These are phyloP conservation scores for Scaptomyza flava DNA, from an alignment of 2,888 invertebrate species.

Conservation along the genomic window DNA sequence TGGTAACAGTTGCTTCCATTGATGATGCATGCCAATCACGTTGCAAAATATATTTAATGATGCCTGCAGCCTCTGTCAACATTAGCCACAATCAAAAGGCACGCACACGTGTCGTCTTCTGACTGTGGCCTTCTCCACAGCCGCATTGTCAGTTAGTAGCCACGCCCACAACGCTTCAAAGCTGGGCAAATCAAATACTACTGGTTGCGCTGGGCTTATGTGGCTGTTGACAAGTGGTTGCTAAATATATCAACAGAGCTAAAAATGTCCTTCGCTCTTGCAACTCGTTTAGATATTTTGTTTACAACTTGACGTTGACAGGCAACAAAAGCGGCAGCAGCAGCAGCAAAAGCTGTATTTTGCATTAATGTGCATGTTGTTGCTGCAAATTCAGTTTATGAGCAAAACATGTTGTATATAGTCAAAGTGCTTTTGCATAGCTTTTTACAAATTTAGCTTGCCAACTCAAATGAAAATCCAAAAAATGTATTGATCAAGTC, in stretches of 20 bases:
- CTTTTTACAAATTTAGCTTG: not conserved
- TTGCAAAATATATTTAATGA: conserved; percentile 64
- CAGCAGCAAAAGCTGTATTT: conserved; percentile 24
- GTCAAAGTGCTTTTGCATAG: not conserved
- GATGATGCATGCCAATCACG: conserved; percentile 44
- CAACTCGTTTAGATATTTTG: conserved; percentile 13
- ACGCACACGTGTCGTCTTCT: conserved; percentile 20
- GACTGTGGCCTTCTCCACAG: not conserved
- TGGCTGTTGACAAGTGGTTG: conserved; percentile 24
- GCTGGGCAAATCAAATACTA: conserved; percentile 7
- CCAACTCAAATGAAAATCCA: conserved; percentile 11
- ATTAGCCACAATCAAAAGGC: conserved; percentile 5
- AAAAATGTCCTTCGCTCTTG: no score
- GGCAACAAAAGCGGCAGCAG: conserved; percentile 21
- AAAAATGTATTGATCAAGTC: conserved; percentile 2
- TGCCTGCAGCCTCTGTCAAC: conserved; percentile 26
- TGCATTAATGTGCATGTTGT: conserved; percentile 54
- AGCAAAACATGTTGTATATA: conserved; percentile 14
- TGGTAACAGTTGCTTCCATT: not conserved
- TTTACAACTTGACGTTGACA: conserved; percentile 61
- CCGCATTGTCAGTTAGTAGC: conserved; percentile 14
- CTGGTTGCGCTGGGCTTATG: conserved; percentile 13
- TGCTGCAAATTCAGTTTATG: conserved; percentile 45
- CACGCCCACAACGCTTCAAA: not conserved
- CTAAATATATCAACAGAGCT: conserved; percentile 10